Percentiles rank a stretch among this genome's conserved stretches.
phyloP scores from a whole-genome alignment of 2,888 invertebrate species.

The Strigamia transsilvanica region DNA sequence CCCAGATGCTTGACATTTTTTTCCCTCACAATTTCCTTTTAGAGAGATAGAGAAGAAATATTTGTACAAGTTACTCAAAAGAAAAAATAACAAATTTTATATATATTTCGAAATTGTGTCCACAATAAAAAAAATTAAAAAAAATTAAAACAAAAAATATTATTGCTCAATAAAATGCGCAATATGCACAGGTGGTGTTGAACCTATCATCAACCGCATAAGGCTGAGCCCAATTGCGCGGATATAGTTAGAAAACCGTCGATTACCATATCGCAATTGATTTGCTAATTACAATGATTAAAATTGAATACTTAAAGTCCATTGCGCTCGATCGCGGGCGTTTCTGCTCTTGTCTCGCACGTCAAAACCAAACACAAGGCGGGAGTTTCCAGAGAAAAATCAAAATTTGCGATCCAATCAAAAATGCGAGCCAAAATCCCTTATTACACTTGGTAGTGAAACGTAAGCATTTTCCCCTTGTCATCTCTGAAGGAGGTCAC shows the following conservation, averaged over 20 bases:
- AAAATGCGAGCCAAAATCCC: background rate
- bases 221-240: background rate
- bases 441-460: slow-evolving; percentile 31
- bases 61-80: background rate
- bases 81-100: background rate
- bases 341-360: background rate
- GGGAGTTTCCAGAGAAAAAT: background rate
- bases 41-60: background rate
- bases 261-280: slow-evolving; percentile 37
- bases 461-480: slow-evolving; percentile 21
- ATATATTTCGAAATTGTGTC: background rate
- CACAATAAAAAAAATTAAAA: background rate
- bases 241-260: slow-evolving; percentile 20
- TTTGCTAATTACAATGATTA: slow-evolving; percentile 36
- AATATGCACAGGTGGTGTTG: slow-evolving; percentile 24
- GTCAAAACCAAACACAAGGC: background rate
- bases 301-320: background rate
- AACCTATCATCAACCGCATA: slow-evolving; percentile 28
- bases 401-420: too few relatives aligned
- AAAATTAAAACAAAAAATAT: background rate
- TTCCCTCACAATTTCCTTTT: background rate
- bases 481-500: slow-evolving; percentile 40
- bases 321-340: slow-evolving; percentile 2
- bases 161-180: slow-evolving; percentile 39
- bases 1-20: slow-evolving; percentile 48